Percentiles rank a stretch among this genome's conserved stretches.
Evolutionary conservation across 2,113 vertebrate genomes (phyloP).

Genomic region (Pelecanoides urinatrix): DNA sequence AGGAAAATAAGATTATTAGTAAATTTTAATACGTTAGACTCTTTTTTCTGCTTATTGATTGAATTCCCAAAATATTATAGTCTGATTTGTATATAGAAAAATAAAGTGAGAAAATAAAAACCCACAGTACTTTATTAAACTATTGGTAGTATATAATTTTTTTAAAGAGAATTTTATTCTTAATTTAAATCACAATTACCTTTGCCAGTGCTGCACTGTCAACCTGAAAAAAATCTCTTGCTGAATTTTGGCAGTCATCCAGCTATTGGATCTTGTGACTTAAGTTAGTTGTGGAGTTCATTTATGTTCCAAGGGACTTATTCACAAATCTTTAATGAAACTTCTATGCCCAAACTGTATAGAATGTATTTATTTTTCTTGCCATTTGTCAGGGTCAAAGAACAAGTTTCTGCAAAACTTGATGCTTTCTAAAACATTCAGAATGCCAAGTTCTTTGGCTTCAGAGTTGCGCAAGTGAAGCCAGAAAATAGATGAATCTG

Average conservation of each 20-base stretch:
- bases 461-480: not conserved
- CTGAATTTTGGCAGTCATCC: not conserved
- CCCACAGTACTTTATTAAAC: not conserved
- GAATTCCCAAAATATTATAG: not conserved
- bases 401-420: not conserved
- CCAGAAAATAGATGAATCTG: conserved; percentile 53
- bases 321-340: conserved; percentile 31
- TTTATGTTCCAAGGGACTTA: not conserved
- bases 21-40: not conserved
- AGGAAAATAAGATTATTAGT: not conserved
- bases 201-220: not conserved
- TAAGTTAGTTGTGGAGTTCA: not conserved
- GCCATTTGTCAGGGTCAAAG: not conserved
- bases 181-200: conserved; percentile 6
- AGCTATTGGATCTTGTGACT: not conserved
- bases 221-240: not conserved
- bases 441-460: conserved; percentile 28
- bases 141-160: not conserved
- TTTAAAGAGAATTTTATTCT: not conserved
- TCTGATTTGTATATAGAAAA: not conserved
- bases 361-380: conserved; percentile 8
- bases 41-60: not conserved
- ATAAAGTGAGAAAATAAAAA: not conserved
- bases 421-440: not conserved
- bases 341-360: not conserved